A percentile compares a stretch with the other conserved stretches of the same genome.
phyloP scores from a whole-genome alignment of 2,797 vertebrate species.

The Characodon lateralis region DNA sequence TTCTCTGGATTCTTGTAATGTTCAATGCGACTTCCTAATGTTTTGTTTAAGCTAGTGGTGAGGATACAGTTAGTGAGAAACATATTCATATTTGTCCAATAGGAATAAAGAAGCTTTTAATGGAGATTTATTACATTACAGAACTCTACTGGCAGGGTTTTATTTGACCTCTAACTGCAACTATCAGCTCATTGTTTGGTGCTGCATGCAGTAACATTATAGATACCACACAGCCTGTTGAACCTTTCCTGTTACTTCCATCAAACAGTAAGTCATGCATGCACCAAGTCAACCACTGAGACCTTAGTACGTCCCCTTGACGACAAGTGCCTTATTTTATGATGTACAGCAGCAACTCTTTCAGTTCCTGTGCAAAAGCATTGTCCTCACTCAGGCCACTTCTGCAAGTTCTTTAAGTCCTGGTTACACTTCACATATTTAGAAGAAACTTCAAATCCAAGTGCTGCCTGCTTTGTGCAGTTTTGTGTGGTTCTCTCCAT shows the following conservation, averaged over 20 bases:
- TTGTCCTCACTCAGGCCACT: slow-evolving; percentile 18
- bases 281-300: slow-evolving; percentile 39
- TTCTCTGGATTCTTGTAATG: slow-evolving; percentile 9
- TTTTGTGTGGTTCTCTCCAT: slow-evolving; percentile 7
- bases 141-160: neutral
- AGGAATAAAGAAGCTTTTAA: neutral
- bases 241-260: slow-evolving; percentile 1
- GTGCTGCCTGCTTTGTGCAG: neutral
- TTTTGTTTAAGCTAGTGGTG: neutral
- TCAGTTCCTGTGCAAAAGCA: slow-evolving; percentile 20
- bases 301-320: slow-evolving; percentile 32
- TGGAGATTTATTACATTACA: slow-evolving; percentile 10
- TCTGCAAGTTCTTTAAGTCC: slow-evolving; percentile 5
- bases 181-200: neutral
- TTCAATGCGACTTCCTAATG: slow-evolving; percentile 3
- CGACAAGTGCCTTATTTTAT: neutral
- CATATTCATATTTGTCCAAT: slow-evolving; percentile 26
- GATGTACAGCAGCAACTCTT: slow-evolving; percentile 14
- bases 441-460: slow-evolving; percentile 1
- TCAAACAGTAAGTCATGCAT: slow-evolving; percentile 8
- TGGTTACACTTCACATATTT: neutral
- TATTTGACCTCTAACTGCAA: neutral
- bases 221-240: neutral
- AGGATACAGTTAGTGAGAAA: slow-evolving; percentile 8
- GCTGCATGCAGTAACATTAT: neutral